These are phyloP conservation scores for Eidolon helvum DNA, from an alignment of 2,113 vertebrate genomes.

Conservation along the genomic window DNA sequence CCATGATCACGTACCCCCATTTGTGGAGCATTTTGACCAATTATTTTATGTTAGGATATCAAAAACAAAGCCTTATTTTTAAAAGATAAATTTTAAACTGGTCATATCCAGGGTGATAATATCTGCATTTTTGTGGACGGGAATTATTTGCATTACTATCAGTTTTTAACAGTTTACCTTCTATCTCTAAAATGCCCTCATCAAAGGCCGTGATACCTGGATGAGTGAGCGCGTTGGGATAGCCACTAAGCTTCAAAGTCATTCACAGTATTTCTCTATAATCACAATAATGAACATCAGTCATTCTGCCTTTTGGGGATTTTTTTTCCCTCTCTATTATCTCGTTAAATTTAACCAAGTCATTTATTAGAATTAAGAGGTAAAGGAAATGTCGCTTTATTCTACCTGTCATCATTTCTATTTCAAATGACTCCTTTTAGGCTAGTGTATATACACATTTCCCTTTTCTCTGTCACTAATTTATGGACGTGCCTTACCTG, in stretches of 20 bases:
- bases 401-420: neutral
- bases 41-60: neutral
- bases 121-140: neutral
- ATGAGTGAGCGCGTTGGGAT: neutral
- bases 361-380: neutral
- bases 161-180: neutral
- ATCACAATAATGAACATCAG: neutral
- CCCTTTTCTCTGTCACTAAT: neutral
- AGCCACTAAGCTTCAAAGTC: neutral
- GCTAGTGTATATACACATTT: neutral
- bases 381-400: neutral
- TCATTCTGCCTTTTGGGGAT: neutral
- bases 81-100: neutral
- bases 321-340: neutral
- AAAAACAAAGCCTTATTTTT: constrained; percentile 1
- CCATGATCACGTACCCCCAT: neutral
- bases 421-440: neutral
- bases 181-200: neutral
- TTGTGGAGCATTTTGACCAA: neutral
- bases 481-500: neutral
- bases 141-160: neutral
- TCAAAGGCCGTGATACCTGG: neutral
- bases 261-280: neutral
- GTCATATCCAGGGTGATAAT: accelerated
- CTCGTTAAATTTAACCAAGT: neutral